Percentiles rank a stretch among this genome's conserved stretches.
Conservation (phyloP, 1,140 invertebrate genomes). For the Atta colombica region DNA sequence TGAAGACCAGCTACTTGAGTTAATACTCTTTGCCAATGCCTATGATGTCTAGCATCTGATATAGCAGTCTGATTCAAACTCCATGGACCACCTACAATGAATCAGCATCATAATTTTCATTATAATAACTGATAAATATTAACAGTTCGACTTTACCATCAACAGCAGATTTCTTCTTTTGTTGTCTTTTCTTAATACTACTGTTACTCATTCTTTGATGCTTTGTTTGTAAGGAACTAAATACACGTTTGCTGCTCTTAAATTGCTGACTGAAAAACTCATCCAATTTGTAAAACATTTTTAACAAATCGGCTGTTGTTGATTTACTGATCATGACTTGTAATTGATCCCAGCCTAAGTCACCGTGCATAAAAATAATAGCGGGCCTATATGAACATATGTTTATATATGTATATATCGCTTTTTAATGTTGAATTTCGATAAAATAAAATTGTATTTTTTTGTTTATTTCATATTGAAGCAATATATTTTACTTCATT, state of each 20-base stretch:
- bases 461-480: not conserved
- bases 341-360: constrained; percentile 97
- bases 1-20: constrained; percentile 91
- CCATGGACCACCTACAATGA: constrained; percentile 79
- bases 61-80: constrained; percentile 83
- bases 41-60: constrained; percentile 92
- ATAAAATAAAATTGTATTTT: not conserved
- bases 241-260: constrained; percentile 96
- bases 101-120: not conserved
- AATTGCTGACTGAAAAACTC: constrained; percentile 99
- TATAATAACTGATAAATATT: not conserved
- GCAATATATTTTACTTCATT: not conserved
- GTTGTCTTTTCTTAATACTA: constrained; percentile 86
- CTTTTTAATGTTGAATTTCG: not conserved
- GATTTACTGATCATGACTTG: constrained; percentile 98
- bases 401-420: not conserved
- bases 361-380: constrained; percentile 97
- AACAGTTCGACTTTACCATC: constrained; percentile 77
- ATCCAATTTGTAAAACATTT: constrained; percentile 98
- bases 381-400: constrained; percentile 90
- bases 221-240: constrained; percentile 91
- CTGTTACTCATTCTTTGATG: constrained; percentile 85
- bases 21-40: constrained; percentile 96
- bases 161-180: constrained; percentile 80
- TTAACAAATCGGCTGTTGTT: constrained; percentile 97